Percentiles rank a stretch among this genome's conserved stretches.
phyloP scores from a whole-genome alignment of 2,113 vertebrate species.

The Rafetus swinhoei region DNA sequence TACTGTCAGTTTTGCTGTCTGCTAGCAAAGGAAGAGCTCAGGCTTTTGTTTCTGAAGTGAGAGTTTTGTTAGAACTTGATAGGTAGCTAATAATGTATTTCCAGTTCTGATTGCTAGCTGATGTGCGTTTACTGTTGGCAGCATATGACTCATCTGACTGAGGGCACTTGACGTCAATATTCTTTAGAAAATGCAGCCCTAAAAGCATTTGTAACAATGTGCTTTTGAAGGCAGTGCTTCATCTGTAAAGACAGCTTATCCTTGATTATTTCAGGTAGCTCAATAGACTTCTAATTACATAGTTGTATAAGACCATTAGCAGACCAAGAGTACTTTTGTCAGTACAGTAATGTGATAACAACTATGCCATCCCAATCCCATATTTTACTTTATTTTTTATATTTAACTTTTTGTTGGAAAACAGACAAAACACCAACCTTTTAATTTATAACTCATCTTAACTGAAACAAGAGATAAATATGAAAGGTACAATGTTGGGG shows the following conservation, averaged over 20 bases:
- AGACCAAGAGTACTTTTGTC: background rate
- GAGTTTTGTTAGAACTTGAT: background rate
- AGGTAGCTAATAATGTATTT: slow-evolving; percentile 48
- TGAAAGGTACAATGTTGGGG: background rate
- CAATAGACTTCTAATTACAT: slow-evolving; percentile 15
- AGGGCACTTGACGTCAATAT: slow-evolving; percentile 16
- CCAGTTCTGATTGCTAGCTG: slow-evolving; percentile 39
- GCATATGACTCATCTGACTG: slow-evolving; percentile 52
- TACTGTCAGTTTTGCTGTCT: background rate
- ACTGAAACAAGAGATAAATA: background rate
- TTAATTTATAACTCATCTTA: background rate
- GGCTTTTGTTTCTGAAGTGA: slow-evolving; percentile 27
- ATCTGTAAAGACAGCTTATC: slow-evolving; percentile 23
- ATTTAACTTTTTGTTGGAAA: slow-evolving; percentile 4
- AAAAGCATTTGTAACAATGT: slow-evolving; percentile 17
- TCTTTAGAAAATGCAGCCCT: slow-evolving; percentile 58
- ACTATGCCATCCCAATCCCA: background rate
- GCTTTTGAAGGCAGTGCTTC: slow-evolving; percentile 37
- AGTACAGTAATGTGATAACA: background rate
- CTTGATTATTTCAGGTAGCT: slow-evolving; percentile 57
- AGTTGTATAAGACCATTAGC: background rate
- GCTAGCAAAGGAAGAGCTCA: background rate
- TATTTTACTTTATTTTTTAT: background rate
- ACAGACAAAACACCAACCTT: background rate
- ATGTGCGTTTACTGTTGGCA: background rate